Evolutionary conservation across 2,113 vertebrate genomes (phyloP).

Genomic region (Neotragus pygmaeus): DNA sequence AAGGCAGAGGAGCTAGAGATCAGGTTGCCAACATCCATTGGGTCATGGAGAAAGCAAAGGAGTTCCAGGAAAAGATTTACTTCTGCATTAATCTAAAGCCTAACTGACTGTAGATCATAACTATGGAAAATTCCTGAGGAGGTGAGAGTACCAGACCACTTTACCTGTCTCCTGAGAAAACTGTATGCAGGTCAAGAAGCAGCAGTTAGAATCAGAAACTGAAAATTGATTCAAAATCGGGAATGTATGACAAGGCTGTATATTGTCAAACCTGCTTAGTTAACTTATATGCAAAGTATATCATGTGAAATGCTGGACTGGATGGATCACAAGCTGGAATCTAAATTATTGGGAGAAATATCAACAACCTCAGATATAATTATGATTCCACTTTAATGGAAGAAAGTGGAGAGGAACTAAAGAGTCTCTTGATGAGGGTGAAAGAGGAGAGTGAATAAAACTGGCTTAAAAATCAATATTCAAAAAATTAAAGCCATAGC

Average conservation of each 20-base stretch:
- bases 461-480: neutral
- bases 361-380: neutral
- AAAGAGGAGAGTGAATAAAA: neutral
- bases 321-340: neutral
- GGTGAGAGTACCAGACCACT: neutral
- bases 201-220: neutral
- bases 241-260: neutral
- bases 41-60: neutral
- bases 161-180: neutral
- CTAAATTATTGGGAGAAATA: neutral
- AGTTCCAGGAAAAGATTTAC: neutral
- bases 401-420: neutral
- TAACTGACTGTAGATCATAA: neutral
- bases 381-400: neutral
- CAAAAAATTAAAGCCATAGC: neutral
- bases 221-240: neutral
- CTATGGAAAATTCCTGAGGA: neutral
- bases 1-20: neutral
- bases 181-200: neutral
- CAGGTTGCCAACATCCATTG: neutral
- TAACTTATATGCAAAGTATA: neutral
- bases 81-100: neutral
- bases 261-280: neutral
- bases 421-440: neutral
- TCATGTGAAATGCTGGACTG: neutral